Evolutionary conservation across 2,113 vertebrate genomes (phyloP).

Genomic region (Protobothrops mucrosquamatus): DNA sequence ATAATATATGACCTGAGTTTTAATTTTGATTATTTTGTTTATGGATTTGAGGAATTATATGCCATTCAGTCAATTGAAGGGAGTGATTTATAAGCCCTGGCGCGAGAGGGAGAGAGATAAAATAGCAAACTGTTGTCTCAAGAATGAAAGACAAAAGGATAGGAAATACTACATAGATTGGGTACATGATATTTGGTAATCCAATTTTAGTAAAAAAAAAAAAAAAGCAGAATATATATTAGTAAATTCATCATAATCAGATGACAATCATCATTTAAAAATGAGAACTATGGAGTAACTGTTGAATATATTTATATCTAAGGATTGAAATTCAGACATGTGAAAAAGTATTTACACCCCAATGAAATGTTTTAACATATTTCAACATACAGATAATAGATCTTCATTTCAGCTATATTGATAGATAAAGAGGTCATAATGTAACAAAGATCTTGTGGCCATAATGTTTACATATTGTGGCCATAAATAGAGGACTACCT

Average conservation of each 20-base stretch:
- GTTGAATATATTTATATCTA: not conserved
- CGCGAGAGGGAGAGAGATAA: not conserved
- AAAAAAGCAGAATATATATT: not conserved
- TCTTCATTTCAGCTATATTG: not conserved
- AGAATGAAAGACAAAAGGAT: not conserved
- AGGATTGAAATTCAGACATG: not conserved
- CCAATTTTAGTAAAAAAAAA: not conserved
- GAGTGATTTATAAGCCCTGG: not conserved
- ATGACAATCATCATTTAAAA: not conserved
- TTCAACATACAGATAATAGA: not conserved
- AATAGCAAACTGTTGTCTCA: not conserved
- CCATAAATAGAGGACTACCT: too few species aligned
- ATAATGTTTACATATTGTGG: not conserved
- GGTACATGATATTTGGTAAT: not conserved
- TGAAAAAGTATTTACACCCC: not conserved
- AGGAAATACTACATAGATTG: not conserved
- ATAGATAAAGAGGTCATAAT: not conserved
- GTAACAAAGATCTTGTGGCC: not conserved
- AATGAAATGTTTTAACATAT: not conserved
- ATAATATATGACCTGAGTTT: not conserved
- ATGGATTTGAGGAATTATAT: not conserved
- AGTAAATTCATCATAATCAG: too few species aligned
- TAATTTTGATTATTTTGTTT: not conserved
- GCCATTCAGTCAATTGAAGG: not conserved
- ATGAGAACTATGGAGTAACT: not conserved